Base-by-base conservation (phyloP, 2,888 invertebrate species). In the Poecilus cupreus region DNA sequence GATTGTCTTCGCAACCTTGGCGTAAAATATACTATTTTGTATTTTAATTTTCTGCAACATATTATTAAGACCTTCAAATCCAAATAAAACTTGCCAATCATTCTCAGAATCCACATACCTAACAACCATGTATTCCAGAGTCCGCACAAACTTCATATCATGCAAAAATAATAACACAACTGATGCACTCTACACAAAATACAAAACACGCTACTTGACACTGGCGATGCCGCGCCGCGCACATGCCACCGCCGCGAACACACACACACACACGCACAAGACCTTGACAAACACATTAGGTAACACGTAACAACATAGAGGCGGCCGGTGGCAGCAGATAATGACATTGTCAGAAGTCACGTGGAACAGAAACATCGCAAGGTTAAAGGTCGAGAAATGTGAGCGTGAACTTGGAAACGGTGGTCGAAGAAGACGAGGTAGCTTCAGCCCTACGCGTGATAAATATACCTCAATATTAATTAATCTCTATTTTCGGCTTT, bases 271-370 rank as follows among this genome's bases (percentile, higher is more conserved):
- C 24, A 24, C 60, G 26, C 22, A 32, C 60, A 24, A 24, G 60
- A 60, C 60, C 60, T 60, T 60, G 60, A 26, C 60, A 26, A 13
- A n/a, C 11, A 60, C 60, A 60, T 60, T 60, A 43, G 43, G 43
- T 43, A 43, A 43, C 43, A 60, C 26, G 24, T 60, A 60, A 60
- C 60, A 18, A 57, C 51, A 54, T 10, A 22, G 11, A 54, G 10
- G n/a, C 1, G n/a, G 43, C n/a, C 1, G 3, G 13, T 2, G 3
- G 43, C 1, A n/a, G 13, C 1, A n/a, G 43, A 43, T 13, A 43
- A 43, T 43, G 43, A 43, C 43, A n/a, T 43, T 32, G 32, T 32
- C 32, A 32, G 32, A n/a, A 11, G 13, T 43, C 43, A 43, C 43
- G n/a, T 11, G 43, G n/a, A n/a, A 32, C 32, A 32, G 2, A 1